phyloP scores from a whole-genome alignment of 2,888 invertebrate genomes.

The Plemyria rubiginata region DNA sequence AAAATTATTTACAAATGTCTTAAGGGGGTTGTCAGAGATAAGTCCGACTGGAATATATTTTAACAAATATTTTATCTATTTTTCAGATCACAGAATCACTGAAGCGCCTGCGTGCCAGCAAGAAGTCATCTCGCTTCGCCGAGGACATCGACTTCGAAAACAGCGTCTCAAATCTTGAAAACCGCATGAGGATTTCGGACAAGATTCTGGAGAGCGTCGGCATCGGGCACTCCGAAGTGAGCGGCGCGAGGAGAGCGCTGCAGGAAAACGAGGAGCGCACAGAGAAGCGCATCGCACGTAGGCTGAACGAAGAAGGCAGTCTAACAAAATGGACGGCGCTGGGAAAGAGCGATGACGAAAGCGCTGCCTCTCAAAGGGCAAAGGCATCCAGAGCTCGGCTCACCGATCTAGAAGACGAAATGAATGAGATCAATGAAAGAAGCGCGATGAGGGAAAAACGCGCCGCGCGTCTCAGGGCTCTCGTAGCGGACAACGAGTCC shows the following conservation, averaged over 20 bases:
- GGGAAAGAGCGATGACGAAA: conserved; percentile 73
- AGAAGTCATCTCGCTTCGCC: conserved; percentile 84
- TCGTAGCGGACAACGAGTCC: conserved; percentile 86
- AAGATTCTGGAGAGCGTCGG: conserved; percentile 88
- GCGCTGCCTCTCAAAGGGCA: conserved; percentile 87
- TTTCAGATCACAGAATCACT: conserved; percentile 85
- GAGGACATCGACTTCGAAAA: conserved; percentile 87
- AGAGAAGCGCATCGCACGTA: conserved; percentile 75
- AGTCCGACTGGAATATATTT: too few species aligned
- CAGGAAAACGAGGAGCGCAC: conserved; percentile 79
- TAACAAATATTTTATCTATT: background rate
- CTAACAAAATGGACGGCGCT: conserved; percentile 88
- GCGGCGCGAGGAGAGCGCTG: conserved; percentile 78
- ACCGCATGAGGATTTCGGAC: conserved; percentile 85
- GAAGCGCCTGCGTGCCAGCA: conserved; percentile 85
- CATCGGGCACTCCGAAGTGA: conserved; percentile 82
- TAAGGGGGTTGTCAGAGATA: too few species aligned
- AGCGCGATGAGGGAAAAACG: conserved; percentile 89
- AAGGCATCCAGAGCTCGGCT: conserved; percentile 88
- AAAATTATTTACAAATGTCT: too few species aligned
- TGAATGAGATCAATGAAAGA: conserved; percentile 88
- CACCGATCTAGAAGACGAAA: conserved; percentile 90
- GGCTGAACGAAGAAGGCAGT: conserved; percentile 66
- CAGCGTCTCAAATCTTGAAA: conserved; percentile 83
- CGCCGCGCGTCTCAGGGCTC: conserved; percentile 87